A percentile compares a stretch with the other conserved stretches of the same genome.
phyloP scores from a whole-genome alignment of 2,888 invertebrate genomes.

The Lutraria lutraria region DNA sequence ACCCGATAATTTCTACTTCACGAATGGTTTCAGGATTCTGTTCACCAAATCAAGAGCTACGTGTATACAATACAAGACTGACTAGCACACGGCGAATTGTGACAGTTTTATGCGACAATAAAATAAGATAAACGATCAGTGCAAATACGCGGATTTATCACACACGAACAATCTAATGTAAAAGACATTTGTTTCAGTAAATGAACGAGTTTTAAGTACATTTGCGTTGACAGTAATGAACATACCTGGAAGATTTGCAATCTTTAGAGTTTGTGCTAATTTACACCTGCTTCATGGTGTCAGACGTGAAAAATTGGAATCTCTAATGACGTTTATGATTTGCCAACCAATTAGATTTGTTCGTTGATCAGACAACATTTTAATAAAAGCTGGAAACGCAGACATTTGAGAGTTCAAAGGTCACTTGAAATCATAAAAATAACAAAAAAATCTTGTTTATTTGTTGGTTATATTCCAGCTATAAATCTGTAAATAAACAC shows the following conservation, averaged over 20 bases:
- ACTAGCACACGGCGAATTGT: neutral
- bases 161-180: neutral
- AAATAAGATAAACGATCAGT: neutral
- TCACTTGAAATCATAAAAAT: neutral
- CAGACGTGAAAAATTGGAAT: neutral
- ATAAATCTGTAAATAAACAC: too few relatives aligned
- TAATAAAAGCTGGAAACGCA: neutral
- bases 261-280: neutral
- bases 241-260: neutral
- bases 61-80: neutral
- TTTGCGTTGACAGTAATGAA: neutral
- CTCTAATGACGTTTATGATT: neutral
- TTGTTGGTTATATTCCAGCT: too few relatives aligned
- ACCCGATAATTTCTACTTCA: neutral
- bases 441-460: too few relatives aligned
- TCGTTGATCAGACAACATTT: neutral
- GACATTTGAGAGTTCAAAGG: neutral
- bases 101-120: constrained; percentile 10
- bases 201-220: neutral
- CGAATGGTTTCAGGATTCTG: neutral
- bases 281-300: neutral
- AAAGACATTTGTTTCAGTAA: neutral
- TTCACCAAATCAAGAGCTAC: neutral
- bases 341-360: neutral
- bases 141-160: neutral